phyloP scores from a whole-genome alignment of 2,888 invertebrate genomes.

The Candidula unifasciata region DNA sequence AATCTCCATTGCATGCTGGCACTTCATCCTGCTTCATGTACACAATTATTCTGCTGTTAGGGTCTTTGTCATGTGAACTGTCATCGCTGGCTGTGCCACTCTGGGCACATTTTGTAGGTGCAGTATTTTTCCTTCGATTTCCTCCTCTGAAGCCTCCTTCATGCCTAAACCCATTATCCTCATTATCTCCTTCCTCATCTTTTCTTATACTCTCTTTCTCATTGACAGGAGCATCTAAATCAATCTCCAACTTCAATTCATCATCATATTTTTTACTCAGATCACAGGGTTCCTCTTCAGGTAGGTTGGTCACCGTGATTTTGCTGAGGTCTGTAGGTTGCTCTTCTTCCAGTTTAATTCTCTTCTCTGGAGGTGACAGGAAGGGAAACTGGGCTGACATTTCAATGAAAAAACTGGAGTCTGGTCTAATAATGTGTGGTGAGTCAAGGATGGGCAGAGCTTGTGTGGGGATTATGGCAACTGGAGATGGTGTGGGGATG shows the following conservation, averaged over 20 bases:
- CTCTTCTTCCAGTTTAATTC: conserved; percentile 63
- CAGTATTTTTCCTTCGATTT: conserved; percentile 72
- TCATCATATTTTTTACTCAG: conserved; percentile 48
- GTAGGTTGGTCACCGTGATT: background rate
- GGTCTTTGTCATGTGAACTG: conserved; percentile 62
- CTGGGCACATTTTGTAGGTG: conserved; percentile 73
- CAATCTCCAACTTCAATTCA: conserved; percentile 47
- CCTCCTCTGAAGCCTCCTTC: conserved; percentile 57
- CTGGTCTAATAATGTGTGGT: conserved; percentile 59
- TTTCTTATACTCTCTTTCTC: conserved; percentile 23
- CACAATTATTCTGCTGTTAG: conserved; percentile 6
- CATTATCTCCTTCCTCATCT: conserved; percentile 48
- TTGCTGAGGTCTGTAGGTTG: conserved; percentile 51
- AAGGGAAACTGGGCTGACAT: conserved; percentile 68
- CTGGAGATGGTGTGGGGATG: conserved; percentile 63
- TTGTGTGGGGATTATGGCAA: conserved; percentile 54
- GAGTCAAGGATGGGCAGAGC: conserved; percentile 58
- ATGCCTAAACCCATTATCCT: conserved; percentile 64
- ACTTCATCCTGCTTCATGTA: conserved; percentile 27
- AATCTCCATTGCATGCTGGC: conserved; percentile 1
- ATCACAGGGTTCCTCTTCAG: conserved; percentile 49
- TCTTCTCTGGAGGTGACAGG: conserved; percentile 68
- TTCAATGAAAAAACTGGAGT: conserved; percentile 67
- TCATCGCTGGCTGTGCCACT: conserved; percentile 68
- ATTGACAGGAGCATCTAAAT: conserved; percentile 37